Evolutionary conservation across 1,140 invertebrate genomes (phyloP).

Genomic region (Plodia interpunctella): DNA sequence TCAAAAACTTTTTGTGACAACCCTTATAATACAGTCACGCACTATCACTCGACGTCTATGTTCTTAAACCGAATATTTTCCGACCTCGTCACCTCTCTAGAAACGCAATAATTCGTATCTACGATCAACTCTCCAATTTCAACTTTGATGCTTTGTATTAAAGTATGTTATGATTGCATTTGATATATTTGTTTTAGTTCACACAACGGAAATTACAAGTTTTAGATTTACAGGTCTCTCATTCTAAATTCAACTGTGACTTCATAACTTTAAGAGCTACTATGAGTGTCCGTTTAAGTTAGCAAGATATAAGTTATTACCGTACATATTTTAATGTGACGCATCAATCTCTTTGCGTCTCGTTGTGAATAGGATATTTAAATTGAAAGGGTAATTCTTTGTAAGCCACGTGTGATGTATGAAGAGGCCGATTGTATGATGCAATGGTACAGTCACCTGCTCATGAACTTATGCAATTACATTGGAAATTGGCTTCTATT

Average conservation of each 20-base stretch:
- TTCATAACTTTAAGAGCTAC: background rate
- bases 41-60: constrained; percentile 56
- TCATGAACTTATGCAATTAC: background rate
- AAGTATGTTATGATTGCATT: background rate
- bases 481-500: background rate
- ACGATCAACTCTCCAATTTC: constrained; percentile 14
- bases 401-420: constrained; percentile 39
- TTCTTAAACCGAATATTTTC: constrained; percentile 57
- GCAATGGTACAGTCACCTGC: constrained; percentile 17
- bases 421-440: constrained; percentile 26
- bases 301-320: constrained; percentile 38
- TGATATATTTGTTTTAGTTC: background rate
- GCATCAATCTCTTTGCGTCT: constrained; percentile 44
- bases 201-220: constrained; percentile 1
- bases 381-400: constrained; percentile 53
- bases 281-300: background rate
- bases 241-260: background rate
- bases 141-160: background rate
- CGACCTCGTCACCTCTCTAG: constrained; percentile 50
- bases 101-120: constrained; percentile 10
- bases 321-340: constrained; percentile 51
- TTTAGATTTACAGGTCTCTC: background rate
- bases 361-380: constrained; percentile 54
- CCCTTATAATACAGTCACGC: constrained; percentile 36
- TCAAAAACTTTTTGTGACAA: constrained; percentile 15